A percentile compares a stretch with the other conserved stretches of the same genome.
Conservation (phyloP, 2,888 invertebrate species). For the Bellardia pandia region DNA sequence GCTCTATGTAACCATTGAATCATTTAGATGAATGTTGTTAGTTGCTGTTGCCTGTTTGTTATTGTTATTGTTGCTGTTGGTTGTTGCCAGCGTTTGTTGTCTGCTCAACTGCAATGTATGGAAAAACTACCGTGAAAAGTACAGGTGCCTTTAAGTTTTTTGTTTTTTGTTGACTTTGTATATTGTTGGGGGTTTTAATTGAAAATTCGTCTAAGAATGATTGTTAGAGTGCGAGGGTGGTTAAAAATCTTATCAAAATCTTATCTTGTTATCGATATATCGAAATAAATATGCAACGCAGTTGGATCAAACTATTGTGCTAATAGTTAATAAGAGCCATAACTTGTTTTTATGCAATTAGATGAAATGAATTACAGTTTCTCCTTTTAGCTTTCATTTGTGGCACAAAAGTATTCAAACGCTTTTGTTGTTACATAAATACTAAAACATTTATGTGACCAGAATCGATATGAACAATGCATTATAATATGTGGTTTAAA, state of each 20-base stretch:
- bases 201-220: constrained; percentile 56
- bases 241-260: constrained; percentile 6
- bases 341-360: no score
- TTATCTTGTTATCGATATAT: no score
- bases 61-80: constrained; percentile 62
- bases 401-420: no score
- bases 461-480: no score
- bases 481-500: no score
- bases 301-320: no score
- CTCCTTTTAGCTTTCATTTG: no score
- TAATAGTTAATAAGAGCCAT: no score
- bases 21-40: constrained; percentile 72
- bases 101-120: constrained; percentile 51
- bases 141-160: constrained; percentile 68
- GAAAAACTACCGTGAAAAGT: constrained; percentile 69
- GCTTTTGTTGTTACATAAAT: no score
- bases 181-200: constrained; percentile 56
- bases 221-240: constrained; percentile 7
- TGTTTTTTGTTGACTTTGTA: not conserved
- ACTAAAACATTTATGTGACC: no score
- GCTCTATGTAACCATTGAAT: constrained; percentile 74
- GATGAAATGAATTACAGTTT: no score
- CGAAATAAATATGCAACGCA: no score
- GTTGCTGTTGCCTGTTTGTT: constrained; percentile 60
- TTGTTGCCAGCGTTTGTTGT: constrained; percentile 42